Base-by-base conservation (phyloP, 2,113 vertebrate genomes). In the Tyto alba region DNA sequence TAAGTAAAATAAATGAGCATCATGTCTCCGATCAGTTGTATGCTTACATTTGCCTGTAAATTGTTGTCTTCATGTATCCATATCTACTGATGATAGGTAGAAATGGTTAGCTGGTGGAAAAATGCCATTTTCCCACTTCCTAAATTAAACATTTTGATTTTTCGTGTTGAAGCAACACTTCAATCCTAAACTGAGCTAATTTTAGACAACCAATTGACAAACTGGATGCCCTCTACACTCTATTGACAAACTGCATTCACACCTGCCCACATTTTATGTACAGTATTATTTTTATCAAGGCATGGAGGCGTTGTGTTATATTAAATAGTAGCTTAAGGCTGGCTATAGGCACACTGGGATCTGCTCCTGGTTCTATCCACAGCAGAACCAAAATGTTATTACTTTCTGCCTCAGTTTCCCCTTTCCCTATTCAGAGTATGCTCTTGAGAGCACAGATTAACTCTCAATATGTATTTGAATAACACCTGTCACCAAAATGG, bases 351-450 rank as follows among this genome's bases (percentile, higher is more conserved):
- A 32, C 16, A 10, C 7, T 32, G 17, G 26, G 10, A 74, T 74
- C 10, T 10, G 15, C 16, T 85, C 5, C 15, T 57, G 3, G 0
- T 1, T 88, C 16, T 62, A 10, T 21, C 4, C 12, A 22, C 13
- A 55, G 7, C 6, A 73, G 15, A 30, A 55, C 11, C 4, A 11
- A 1, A 4, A 16, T 0, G 2, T 21, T 40, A 30, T 34, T 85
- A 26, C 12, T 63, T 89, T 56, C 21, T 79, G 13, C 10, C 34
- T 89, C 56, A 40, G 25, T 82, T 89, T 97, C 57, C 34, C 10
- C 15, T 81, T 90, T 77, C 52, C 20, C 9, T 66, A 14, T 78
- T 50, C 34, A 76, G 40, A 38, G 0, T 34, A 34, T 30, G 6
- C 2, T 78, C 25, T 47, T 38, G 10, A 30, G 13, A 87, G 27